Evolutionary conservation across 1,140 invertebrate species (phyloP), one percentile per base, ranked within the genome.

Genomic region (Piezodorus guildinii): DNA sequence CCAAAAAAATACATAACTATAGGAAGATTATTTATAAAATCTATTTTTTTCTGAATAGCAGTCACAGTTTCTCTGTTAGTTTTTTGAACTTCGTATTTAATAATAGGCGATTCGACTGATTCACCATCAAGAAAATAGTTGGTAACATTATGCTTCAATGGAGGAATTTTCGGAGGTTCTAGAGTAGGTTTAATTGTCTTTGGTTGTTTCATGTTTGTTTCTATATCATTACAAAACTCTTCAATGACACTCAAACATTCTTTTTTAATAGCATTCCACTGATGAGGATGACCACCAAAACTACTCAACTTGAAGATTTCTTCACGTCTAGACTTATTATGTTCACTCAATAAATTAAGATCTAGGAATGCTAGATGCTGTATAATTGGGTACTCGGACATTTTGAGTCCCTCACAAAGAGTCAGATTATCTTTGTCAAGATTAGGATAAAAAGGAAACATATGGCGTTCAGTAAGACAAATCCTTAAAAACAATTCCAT

Each of bases 281-380:
- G 88, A 66, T 85, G 83, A 2, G 88, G 86, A 73, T 88, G 87
- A 58, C 85, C 84, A 25, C 87, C 85, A 56, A 87, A 87, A 70
- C 85, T 81, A 60, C 87, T 89, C 0, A 91, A 72, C 15, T 80
- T 80, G 70, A 86, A 91, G 21, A 90, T 75, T 60, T 80, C 70
- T 45, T 72, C 65, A 65, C 87, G 78, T 66, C 85, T 77, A 2
- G 56, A 2, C 52, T 72, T 69, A 54, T 83, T 81, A 62, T 78
- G 83, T 68, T 80, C 77, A 9, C 84, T 76, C 46, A 88, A 68
- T 16, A 79, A 79, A 61, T 79, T 77, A 4, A 90, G 74, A 73
- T 88, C 86, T 43, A 83, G 75, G 60, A 83, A 85, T 2, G 83
- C 86, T 44, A 89, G 75, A 70, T 85, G 83, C 69, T 84, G 84